Evolutionary conservation across 2,113 vertebrate species (phyloP).

Genomic region (Falcunculus frontatus): DNA sequence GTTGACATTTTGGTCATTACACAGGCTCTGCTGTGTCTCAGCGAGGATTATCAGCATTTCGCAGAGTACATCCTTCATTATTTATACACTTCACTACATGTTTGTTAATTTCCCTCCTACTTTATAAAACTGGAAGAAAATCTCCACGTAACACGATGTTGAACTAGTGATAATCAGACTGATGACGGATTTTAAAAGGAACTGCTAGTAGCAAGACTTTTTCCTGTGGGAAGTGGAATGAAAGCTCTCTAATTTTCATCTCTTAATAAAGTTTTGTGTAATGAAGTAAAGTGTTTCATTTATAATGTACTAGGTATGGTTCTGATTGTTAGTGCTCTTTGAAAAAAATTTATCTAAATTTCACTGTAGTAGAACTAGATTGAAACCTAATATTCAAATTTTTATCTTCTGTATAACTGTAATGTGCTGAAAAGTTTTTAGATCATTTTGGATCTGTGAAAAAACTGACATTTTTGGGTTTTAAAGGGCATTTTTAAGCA

Average conservation of each 20-base stretch:
- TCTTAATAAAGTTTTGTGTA: background rate
- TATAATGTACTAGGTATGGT: background rate
- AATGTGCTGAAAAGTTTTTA: background rate
- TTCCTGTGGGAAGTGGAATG: background rate
- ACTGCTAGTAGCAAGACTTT: background rate
- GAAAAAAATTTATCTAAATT: background rate
- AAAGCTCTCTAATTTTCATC: background rate
- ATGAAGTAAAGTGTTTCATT: background rate
- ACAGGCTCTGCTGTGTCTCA: background rate
- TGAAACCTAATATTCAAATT: background rate
- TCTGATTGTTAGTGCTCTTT: background rate
- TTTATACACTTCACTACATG: background rate
- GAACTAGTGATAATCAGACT: background rate
- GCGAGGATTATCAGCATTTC: background rate
- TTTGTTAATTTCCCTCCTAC: background rate
- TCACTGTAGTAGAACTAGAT: background rate
- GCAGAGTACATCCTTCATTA: background rate
- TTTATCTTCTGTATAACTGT: background rate
- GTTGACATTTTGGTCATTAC: background rate
- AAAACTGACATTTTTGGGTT: background rate
- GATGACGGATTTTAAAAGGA: background rate
- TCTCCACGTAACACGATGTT: accelerated
- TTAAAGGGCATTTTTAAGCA: background rate
- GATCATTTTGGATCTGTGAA: background rate
- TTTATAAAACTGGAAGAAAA: background rate